Evolutionary conservation across 2,113 vertebrate genomes (phyloP).

Genomic region (Notarius quadriscutis): DNA sequence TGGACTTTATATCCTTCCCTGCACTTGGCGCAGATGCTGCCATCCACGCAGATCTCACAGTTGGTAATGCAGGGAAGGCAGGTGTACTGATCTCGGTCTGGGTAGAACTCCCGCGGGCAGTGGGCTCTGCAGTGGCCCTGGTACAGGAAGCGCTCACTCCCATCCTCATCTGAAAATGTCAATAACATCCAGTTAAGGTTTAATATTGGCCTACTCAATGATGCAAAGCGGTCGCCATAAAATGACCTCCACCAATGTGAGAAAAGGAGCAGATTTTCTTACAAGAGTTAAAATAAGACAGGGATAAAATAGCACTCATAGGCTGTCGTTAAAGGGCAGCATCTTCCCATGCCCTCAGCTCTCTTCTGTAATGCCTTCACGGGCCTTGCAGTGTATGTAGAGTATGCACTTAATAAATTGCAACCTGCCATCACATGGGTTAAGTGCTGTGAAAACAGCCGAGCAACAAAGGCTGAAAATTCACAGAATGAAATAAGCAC

Average conservation of each 20-base stretch:
- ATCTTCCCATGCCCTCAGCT: background rate
- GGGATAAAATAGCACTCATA: background rate
- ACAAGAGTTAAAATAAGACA: background rate
- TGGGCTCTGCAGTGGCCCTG: constrained; percentile 75
- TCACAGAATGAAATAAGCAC: constrained; percentile 19
- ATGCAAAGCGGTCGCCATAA: background rate
- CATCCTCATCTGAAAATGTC: constrained; percentile 71
- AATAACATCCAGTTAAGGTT: constrained; percentile 47
- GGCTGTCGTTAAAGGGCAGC: background rate
- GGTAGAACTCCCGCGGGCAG: constrained; percentile 74
- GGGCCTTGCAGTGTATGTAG: constrained; percentile 26
- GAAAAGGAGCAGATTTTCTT: background rate
- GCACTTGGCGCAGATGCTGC: constrained; percentile 76
- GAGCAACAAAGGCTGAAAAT: constrained; percentile 27
- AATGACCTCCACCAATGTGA: background rate
- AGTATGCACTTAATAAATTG: constrained; percentile 40
- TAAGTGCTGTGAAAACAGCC: constrained; percentile 26
- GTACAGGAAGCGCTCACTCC: constrained; percentile 74
- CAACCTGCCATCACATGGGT: background rate
- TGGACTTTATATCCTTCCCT: constrained; percentile 73
- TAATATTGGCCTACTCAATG: constrained; percentile 11
- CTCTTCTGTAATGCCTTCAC: background rate
- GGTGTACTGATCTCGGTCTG: constrained; percentile 70
- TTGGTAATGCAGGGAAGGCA: constrained; percentile 75
- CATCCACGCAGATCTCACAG: constrained; percentile 79